Percentiles rank a stretch among this genome's conserved stretches.
These are phyloP conservation scores for Drosophila nasuta DNA, from an alignment of 1,140 invertebrate species.

Conservation along the genomic window DNA sequence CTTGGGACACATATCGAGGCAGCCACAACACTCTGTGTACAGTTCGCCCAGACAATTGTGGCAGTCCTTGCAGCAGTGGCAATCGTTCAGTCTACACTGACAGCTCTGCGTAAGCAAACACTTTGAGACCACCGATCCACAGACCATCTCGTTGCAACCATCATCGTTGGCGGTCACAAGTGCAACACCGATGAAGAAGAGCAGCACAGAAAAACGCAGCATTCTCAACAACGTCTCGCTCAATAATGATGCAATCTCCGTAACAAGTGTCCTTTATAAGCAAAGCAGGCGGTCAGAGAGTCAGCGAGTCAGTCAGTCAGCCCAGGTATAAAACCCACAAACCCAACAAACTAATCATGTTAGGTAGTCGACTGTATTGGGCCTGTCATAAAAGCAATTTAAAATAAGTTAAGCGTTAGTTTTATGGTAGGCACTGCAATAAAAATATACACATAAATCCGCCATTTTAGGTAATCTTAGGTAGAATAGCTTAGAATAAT, in stretches of 20 bases:
- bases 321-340: background rate
- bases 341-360: background rate
- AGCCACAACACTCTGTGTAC: constrained; percentile 97
- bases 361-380: constrained; percentile 21
- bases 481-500: background rate
- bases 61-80: constrained; percentile 96
- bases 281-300: too few species aligned
- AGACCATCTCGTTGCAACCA: constrained; percentile 80
- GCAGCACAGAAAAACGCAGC: constrained; percentile 12
- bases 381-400: constrained; percentile 54
- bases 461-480: background rate
- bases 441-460: constrained; percentile 1
- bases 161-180: constrained; percentile 47
- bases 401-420: constrained; percentile 55
- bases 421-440: constrained; percentile 5
- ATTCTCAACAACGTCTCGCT: constrained; percentile 23
- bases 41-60: constrained; percentile 94
- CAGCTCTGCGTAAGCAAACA: constrained; percentile 97
- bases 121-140: constrained; percentile 94
- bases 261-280: constrained; percentile 37
- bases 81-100: constrained; percentile 96
- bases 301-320: background rate
- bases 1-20: constrained; percentile 95
- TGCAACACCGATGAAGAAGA: constrained; percentile 19
- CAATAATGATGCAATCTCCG: constrained; percentile 35